These are phyloP conservation scores for Phoenicopterus ruber DNA, from an alignment of 2,113 vertebrate species.

Conservation along the genomic window DNA sequence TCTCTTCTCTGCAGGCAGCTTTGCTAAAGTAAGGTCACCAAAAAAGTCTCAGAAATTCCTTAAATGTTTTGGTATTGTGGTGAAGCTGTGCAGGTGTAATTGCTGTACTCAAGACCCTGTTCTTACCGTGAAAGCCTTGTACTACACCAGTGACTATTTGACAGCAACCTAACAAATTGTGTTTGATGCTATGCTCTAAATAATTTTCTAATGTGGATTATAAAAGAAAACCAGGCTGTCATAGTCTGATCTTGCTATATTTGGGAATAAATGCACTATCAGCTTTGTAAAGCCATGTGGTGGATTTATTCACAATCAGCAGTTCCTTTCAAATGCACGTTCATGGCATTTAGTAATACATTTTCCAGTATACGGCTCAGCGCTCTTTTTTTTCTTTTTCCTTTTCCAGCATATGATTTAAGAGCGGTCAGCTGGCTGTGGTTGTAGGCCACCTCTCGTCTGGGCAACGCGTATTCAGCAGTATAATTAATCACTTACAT, in stretches of 20 bases:
- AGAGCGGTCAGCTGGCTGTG: not conserved
- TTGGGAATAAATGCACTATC: slow-evolving; percentile 46
- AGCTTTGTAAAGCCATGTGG: slow-evolving; percentile 60
- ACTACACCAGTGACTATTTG: not conserved
- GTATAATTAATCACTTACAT: slow-evolving; percentile 3
- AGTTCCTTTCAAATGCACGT: slow-evolving; percentile 58
- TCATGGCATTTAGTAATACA: slow-evolving; percentile 18
- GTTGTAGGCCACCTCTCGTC: slow-evolving; percentile 1
- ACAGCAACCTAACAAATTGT: not conserved
- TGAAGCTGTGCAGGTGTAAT: not conserved
- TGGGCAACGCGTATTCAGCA: not conserved
- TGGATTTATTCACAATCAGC: slow-evolving; percentile 61
- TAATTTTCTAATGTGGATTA: slow-evolving; percentile 37
- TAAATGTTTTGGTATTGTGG: not conserved
- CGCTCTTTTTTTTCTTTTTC: not conserved
- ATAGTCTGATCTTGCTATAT: slow-evolving; percentile 46
- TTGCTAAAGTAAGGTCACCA: not conserved
- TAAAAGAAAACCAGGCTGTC: slow-evolving; percentile 47
- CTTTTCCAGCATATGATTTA: not conserved
- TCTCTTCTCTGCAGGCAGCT: not conserved
- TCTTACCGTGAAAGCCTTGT: not conserved
- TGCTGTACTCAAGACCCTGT: not conserved
- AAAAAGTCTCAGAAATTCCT: not conserved
- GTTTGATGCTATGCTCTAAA: not conserved
- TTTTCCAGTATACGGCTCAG: slow-evolving; percentile 49